These are phyloP conservation scores for Branchellion lobata DNA, from an alignment of 2,888 invertebrate genomes.

Conservation along the genomic window DNA sequence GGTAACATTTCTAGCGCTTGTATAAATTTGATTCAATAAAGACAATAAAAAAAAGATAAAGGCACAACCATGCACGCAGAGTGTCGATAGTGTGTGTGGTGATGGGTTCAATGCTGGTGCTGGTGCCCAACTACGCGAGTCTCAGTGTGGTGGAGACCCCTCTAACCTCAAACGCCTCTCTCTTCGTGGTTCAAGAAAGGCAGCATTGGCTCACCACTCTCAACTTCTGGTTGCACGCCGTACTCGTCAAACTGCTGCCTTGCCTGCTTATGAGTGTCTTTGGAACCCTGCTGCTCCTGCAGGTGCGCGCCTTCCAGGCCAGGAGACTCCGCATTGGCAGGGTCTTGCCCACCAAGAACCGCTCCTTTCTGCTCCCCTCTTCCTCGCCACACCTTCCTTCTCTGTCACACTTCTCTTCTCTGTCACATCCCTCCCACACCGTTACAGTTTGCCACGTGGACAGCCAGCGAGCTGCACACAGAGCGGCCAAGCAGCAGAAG, in stretches of 20 bases:
- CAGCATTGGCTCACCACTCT: constrained; percentile 4
- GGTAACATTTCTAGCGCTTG: too few relatives aligned
- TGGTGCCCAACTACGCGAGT: constrained; percentile 80
- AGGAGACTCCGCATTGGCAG: neutral
- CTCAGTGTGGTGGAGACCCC: constrained; percentile 20
- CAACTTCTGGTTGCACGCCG: constrained; percentile 75
- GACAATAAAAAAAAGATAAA: too few relatives aligned
- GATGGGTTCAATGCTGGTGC: constrained; percentile 75
- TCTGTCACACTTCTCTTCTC: too few relatives aligned
- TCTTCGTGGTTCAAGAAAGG: neutral
- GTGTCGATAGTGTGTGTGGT: neutral
- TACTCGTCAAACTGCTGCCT: constrained; percentile 85
- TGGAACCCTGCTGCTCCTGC: constrained; percentile 59
- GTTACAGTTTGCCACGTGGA: too few relatives aligned
- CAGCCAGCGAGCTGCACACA: too few relatives aligned
- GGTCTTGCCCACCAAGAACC: neutral
- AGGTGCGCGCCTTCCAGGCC: constrained; percentile 46
- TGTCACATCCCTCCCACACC: too few relatives aligned
- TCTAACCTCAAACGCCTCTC: neutral
- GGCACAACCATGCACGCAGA: neutral
- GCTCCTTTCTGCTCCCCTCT: neutral
- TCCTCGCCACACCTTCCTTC: too few relatives aligned
- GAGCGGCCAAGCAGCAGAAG: too few relatives aligned
- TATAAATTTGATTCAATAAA: too few relatives aligned
- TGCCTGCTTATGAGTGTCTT: constrained; percentile 79